Evolutionary conservation across 2,888 invertebrate genomes (phyloP), one percentile per base, ranked within the genome.

Genomic region (Scaeva pyrastri): DNA sequence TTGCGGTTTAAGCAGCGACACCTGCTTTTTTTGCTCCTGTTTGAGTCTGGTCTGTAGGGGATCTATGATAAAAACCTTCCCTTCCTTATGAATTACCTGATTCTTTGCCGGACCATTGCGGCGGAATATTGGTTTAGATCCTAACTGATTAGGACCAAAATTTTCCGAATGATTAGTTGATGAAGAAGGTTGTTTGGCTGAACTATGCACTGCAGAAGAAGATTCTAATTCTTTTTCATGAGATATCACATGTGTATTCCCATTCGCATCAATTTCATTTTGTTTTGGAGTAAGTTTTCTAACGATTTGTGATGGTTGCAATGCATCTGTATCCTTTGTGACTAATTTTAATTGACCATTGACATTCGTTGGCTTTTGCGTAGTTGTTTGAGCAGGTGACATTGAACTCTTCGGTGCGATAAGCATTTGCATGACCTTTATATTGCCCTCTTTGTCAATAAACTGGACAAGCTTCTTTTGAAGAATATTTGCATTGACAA

Each of bases 1-100:
- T 79, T 93, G 92, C 1, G 93, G 92, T 60, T 92, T 92, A 0
- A 92, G 87, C 4, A 92, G 73, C 2, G 92, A 92, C 41, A 91
- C 89, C 77, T 92, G 92, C 64, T 92, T 91, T 60, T 87, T 89
- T 4, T 89, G 90, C 11, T 90, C 89, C 79, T 92, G 91, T 62
- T 91, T 91, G 0, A 92, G 87, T 87, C 91, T 91, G 2, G 90
- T 89, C 86, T 92, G 92, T 62, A 90, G 52, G 0, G 92, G 92
- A 89, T 92, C 92, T 21, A 92, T 91, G 16, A 93, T 90, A 74
- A 90, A 92, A 7, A 93, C 89, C 88, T 91, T 92, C 1, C 93
- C 93, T 41, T 91, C 92, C 68, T 91, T 92, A 76, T 91, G 90
- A 31, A 92, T 90, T 1, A 92, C 90, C 0, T 91, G 89, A 70